Conservation (phyloP, 2,888 invertebrate genomes). For the Drosophila leonis region DNA sequence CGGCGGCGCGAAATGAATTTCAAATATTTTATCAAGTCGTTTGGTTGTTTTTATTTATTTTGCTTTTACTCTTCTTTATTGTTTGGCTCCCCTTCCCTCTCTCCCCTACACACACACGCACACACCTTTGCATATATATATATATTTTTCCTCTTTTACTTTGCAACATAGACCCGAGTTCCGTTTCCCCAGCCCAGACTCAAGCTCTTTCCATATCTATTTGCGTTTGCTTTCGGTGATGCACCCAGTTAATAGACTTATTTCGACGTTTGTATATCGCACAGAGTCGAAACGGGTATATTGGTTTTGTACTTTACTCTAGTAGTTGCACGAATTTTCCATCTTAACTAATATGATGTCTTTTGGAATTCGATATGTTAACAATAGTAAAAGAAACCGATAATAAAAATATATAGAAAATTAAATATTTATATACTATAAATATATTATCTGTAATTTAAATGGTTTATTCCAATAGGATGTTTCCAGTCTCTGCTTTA, state of each 20-base stretch:
- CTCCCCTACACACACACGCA: not conserved
- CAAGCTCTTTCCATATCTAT: constrained; percentile 4
- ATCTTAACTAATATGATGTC: not conserved
- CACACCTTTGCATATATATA: not conserved
- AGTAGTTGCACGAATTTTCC: not conserved
- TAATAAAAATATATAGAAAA: not conserved
- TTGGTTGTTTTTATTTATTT: constrained; percentile 54
- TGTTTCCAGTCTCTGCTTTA: not conserved
- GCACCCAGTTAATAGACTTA: constrained; percentile 11
- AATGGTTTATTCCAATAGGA: not conserved
- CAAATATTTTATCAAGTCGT: constrained; percentile 71
- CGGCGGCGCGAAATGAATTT: constrained; percentile 70
- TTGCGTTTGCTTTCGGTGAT: constrained; percentile 14
- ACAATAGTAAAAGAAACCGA: not conserved
- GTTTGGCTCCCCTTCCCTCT: not conserved
- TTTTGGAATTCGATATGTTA: not conserved
- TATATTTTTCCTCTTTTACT: not conserved
- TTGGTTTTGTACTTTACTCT: not conserved
- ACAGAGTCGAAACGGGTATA: not conserved
- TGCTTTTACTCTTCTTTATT: constrained; percentile 32
- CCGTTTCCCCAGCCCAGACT: constrained; percentile 15
- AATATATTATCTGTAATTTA: not conserved
- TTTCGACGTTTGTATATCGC: not conserved
- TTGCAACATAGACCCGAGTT: constrained; percentile 10
- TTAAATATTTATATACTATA: not conserved